phyloP scores from a whole-genome alignment of 2,113 vertebrate species.

The Geococcyx californianus region DNA sequence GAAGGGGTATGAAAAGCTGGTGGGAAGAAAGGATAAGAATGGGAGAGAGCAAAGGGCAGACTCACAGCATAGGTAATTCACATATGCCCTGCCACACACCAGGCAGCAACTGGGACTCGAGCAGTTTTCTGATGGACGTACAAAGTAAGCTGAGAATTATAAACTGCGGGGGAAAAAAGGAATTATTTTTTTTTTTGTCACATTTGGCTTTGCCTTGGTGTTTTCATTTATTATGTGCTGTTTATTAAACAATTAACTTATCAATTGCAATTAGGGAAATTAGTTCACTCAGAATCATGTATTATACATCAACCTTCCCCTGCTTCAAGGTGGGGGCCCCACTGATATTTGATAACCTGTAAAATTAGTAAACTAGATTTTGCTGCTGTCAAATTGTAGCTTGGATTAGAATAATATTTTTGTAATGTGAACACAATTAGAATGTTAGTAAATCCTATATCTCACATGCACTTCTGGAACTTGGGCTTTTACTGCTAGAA shows the following conservation, averaged over 20 bases:
- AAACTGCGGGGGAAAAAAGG: neutral
- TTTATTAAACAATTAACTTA: neutral
- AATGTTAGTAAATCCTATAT: neutral
- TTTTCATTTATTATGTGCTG: neutral
- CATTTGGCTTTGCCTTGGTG: neutral
- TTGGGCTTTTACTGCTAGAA: neutral
- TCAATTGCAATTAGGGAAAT: neutral
- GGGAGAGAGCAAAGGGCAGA: neutral
- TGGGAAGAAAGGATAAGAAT: neutral
- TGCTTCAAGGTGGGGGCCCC: neutral
- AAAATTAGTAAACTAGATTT: neutral
- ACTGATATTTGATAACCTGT: neutral
- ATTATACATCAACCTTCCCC: neutral
- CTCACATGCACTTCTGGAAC: neutral
- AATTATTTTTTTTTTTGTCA: neutral
- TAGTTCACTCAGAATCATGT: neutral
- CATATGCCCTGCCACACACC: rapidly evolving
- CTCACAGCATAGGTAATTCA: neutral
- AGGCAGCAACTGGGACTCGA: neutral
- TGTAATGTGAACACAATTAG: neutral
- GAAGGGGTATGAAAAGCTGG: neutral
- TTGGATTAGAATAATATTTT: neutral
- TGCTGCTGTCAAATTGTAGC: neutral
- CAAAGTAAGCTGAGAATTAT: neutral
- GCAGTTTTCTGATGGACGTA: neutral